These are phyloP conservation scores for Calyptomena viridis DNA, from an alignment of 2,113 vertebrate genomes.

Conservation along the genomic window DNA sequence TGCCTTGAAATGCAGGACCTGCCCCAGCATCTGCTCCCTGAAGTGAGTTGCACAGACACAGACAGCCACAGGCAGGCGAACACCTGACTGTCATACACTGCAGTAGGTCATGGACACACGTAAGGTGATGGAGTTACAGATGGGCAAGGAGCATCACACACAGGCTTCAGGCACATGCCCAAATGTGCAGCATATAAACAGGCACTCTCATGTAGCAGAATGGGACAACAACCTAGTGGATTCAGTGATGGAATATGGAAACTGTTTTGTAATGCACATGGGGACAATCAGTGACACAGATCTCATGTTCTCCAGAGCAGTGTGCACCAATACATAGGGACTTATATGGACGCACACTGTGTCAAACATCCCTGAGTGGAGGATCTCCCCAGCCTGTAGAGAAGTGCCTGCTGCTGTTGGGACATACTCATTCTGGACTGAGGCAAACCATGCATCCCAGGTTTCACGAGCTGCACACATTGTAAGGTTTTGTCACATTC, in stretches of 20 bases:
- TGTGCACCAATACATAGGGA: not conserved
- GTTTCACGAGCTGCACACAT: not conserved
- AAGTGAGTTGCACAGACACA: not conserved
- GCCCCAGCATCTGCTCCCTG: not conserved
- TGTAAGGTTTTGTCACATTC: not conserved
- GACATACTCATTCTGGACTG: not conserved
- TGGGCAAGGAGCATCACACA: not conserved
- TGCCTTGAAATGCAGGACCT: not conserved
- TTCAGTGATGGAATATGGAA: not conserved
- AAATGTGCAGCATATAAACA: no score
- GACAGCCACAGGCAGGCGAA: not conserved
- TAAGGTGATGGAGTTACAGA: not conserved
- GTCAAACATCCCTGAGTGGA: not conserved
- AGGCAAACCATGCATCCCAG: not conserved
- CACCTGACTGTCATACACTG: rapidly evolving
- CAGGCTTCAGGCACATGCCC: not conserved
- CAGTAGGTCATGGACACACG: not conserved
- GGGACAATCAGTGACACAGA: not conserved
- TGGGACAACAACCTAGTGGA: not conserved
- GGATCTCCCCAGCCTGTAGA: not conserved
- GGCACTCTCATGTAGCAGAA: not conserved
- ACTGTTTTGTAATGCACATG: not conserved
- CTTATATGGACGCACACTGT: not conserved
- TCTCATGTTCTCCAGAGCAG: not conserved
- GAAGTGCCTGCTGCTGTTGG: not conserved